phyloP scores from a whole-genome alignment of 2,113 vertebrate species.

The Nycticebus coucang region DNA sequence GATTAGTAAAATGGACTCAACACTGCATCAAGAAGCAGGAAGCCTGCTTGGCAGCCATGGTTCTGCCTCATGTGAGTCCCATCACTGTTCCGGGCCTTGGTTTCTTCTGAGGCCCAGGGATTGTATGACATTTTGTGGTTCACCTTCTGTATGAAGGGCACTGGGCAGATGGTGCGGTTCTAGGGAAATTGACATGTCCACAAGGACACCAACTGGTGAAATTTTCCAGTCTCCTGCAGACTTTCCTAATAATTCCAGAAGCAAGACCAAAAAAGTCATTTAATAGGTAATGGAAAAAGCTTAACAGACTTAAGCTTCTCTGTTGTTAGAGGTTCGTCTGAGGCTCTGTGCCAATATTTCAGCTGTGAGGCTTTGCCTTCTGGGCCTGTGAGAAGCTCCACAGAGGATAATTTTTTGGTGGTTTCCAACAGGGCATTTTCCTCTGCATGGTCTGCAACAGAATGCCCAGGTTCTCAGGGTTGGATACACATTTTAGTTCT shows the following conservation, averaged over 20 bases:
- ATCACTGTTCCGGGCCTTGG: background rate
- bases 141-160: background rate
- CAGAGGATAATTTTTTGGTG: constrained; percentile 75
- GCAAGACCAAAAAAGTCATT: constrained; percentile 53
- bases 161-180: background rate
- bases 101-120: background rate
- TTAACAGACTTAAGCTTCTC: constrained; percentile 69
- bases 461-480: constrained; percentile 63
- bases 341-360: constrained; percentile 71
- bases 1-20: background rate
- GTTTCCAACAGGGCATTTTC: constrained; percentile 65
- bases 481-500: constrained; percentile 65
- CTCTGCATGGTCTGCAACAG: constrained; percentile 55
- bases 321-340: constrained; percentile 75
- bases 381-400: constrained; percentile 73
- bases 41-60: background rate
- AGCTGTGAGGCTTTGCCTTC: constrained; percentile 71
- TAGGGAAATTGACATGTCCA: background rate
- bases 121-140: background rate
- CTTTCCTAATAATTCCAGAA: constrained; percentile 55
- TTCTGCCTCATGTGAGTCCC: background rate
- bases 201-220: constrained; percentile 16
- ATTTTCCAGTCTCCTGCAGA: constrained; percentile 11
- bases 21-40: background rate
- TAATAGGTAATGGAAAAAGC: constrained; percentile 70